phyloP scores from a whole-genome alignment of 2,888 invertebrate genomes.

The Petrolisthes cinctipes region DNA sequence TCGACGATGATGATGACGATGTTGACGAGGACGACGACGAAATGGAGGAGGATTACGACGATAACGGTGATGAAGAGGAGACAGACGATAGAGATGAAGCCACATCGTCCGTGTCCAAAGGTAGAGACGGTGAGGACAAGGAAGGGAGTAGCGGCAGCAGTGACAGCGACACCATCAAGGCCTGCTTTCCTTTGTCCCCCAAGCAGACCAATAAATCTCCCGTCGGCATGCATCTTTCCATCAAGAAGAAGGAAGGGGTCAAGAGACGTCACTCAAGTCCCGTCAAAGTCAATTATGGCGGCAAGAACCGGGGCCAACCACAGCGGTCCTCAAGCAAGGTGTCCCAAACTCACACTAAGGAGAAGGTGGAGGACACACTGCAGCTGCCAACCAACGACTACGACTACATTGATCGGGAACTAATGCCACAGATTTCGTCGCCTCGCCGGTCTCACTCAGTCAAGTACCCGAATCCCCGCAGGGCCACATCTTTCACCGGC shows the following conservation, averaged over 20 bases:
- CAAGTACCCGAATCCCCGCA: conserved; percentile 24
- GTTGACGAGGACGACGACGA: neutral
- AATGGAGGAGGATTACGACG: neutral
- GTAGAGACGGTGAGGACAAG: neutral
- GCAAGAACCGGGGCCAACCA: conserved; percentile 11
- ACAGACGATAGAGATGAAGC: conserved; percentile 14
- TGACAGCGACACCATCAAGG: conserved; percentile 23
- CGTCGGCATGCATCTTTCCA: conserved; percentile 33
- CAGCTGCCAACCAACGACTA: conserved; percentile 13
- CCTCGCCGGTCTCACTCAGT: conserved; percentile 46
- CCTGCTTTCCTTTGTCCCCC: conserved; percentile 45
- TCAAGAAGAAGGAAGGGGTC: conserved; percentile 47
- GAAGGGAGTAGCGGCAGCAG: conserved; percentile 35
- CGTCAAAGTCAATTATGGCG: conserved; percentile 41
- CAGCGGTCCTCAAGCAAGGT: conserved; percentile 36
- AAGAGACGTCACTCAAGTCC: conserved; percentile 48
- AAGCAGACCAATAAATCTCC: conserved; percentile 43
- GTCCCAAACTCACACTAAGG: conserved; percentile 2
- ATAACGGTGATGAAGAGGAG: neutral
- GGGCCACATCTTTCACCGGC: conserved; percentile 31
- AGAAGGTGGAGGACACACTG: conserved; percentile 13
- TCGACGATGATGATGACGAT: conserved; percentile 18
- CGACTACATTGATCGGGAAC: conserved; percentile 50
- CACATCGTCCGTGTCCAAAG: neutral
- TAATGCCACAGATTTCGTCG: conserved; percentile 35